These are phyloP conservation scores for Carettochelys insculpta DNA, from an alignment of 2,113 vertebrate genomes.

Conservation along the genomic window DNA sequence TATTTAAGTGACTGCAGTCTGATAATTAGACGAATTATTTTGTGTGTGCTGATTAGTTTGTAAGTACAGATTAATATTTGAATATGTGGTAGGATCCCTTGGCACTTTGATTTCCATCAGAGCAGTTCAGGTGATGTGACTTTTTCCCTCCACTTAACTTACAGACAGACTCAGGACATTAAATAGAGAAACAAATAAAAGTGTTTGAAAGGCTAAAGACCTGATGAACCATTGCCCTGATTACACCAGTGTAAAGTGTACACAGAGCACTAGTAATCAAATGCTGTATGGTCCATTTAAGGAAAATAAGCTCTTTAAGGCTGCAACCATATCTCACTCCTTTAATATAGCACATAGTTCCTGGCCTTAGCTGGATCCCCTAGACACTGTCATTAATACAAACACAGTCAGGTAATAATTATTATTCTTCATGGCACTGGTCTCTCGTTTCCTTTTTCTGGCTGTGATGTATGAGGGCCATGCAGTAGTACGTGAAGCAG, in stretches of 20 bases:
- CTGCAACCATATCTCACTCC: background rate
- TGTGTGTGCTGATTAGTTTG: constrained; percentile 36
- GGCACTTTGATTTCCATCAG: background rate
- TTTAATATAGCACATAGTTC: background rate
- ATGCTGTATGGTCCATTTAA: background rate
- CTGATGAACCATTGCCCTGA: background rate
- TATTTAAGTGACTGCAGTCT: constrained; percentile 17
- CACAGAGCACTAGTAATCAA: background rate
- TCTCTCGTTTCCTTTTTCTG: background rate
- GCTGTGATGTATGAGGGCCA: background rate
- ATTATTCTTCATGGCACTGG: too few relatives aligned
- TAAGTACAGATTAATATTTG: constrained; percentile 38
- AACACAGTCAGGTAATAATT: background rate
- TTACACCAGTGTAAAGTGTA: background rate
- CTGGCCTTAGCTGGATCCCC: background rate
- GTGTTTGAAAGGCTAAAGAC: background rate
- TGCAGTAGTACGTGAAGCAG: background rate
- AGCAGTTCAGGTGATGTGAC: constrained; percentile 6
- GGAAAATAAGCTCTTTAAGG: background rate
- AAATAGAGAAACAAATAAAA: background rate
- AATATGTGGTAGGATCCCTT: background rate
- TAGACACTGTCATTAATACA: background rate
- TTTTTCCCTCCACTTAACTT: fast-evolving
- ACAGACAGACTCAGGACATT: background rate
- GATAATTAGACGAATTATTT: constrained; percentile 59